Conservation (phyloP, 2,888 invertebrate genomes). For the Hydrotaea cyrtoneurina region DNA sequence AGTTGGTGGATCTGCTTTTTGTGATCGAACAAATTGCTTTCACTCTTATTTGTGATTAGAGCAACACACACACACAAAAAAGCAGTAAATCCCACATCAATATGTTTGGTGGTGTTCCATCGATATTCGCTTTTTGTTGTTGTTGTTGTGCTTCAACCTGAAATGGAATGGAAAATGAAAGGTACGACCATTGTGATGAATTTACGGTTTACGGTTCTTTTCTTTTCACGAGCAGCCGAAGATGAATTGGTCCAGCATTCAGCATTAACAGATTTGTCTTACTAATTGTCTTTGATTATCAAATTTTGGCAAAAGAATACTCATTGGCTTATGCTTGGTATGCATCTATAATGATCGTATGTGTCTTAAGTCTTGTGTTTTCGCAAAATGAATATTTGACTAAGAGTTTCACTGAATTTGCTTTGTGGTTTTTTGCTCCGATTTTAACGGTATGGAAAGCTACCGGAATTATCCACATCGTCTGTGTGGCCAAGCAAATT, state of each 20-base stretch:
- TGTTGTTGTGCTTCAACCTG: background rate
- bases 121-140: constrained; percentile 19
- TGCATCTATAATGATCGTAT: background rate
- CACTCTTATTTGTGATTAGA: constrained; percentile 54
- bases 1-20: constrained; percentile 22
- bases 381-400: background rate
- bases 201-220: constrained; percentile 38
- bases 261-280: constrained; percentile 3
- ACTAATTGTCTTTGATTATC: constrained; percentile 14
- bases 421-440: background rate
- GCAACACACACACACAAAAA: background rate
- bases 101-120: constrained; percentile 23
- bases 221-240: background rate
- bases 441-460: constrained; percentile 9
- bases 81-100: constrained; percentile 9
- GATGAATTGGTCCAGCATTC: constrained; percentile 26
- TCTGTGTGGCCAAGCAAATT: no score
- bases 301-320: background rate
- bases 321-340: background rate
- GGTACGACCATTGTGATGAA: constrained; percentile 27
- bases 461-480: background rate
- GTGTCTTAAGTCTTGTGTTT: constrained; percentile 46
- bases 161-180: constrained; percentile 30
- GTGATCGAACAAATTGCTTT: constrained; percentile 54
- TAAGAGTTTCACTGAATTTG: background rate